Evolutionary conservation across 2,113 vertebrate genomes (phyloP).

Genomic region (Geococcyx californianus): DNA sequence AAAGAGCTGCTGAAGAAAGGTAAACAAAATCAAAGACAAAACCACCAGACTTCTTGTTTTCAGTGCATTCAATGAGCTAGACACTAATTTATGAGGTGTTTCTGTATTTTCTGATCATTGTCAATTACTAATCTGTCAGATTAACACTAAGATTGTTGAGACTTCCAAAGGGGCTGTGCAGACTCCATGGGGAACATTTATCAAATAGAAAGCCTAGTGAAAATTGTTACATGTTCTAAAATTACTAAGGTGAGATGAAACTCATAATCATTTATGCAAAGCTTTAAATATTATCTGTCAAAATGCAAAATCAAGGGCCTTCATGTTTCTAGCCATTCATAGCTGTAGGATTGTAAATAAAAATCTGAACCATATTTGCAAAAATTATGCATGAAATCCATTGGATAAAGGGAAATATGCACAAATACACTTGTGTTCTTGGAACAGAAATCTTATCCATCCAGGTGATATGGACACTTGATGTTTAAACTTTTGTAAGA

Average conservation of each 20-base stretch:
- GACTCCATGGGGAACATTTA: background rate
- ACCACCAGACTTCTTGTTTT: background rate
- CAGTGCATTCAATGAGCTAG: background rate
- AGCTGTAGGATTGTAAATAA: background rate
- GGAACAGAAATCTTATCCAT: background rate
- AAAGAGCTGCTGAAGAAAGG: background rate
- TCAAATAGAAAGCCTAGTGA: background rate
- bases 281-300: background rate
- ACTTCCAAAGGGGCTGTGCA: background rate
- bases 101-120: background rate
- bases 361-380: conserved; percentile 34
- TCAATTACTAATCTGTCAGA: background rate
- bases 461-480: background rate
- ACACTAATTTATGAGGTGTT: background rate
- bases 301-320: background rate
- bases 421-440: background rate
- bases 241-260: background rate
- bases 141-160: background rate
- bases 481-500: background rate
- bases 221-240: background rate
- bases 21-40: background rate
- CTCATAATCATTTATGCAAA: background rate
- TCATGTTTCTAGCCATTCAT: background rate
- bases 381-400: background rate
- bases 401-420: background rate